Evolutionary conservation across 2,888 invertebrate species (phyloP).

Genomic region (Folsomia manolachei): DNA sequence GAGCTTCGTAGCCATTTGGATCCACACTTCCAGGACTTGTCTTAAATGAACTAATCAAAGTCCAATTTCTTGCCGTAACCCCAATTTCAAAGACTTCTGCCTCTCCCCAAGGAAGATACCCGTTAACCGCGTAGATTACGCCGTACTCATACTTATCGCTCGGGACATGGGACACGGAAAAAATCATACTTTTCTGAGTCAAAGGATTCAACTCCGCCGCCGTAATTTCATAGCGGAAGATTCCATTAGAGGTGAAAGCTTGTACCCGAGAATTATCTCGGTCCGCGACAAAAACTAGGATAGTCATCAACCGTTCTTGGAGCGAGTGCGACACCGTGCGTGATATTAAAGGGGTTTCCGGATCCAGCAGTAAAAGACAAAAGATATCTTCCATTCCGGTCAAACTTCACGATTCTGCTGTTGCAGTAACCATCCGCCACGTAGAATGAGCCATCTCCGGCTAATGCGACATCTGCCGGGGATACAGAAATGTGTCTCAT

Average conservation of each 20-base stretch:
- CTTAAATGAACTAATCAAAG: slow-evolving; percentile 63
- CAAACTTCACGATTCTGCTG: slow-evolving; percentile 71
- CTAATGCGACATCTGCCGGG: slow-evolving; percentile 71
- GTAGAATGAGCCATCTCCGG: slow-evolving; percentile 67
- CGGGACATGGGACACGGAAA: slow-evolving; percentile 66
- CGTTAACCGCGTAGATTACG: slow-evolving; percentile 72
- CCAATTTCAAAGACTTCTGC: slow-evolving; percentile 71
- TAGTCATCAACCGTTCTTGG: slow-evolving; percentile 35
- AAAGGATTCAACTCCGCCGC: slow-evolving; percentile 63
- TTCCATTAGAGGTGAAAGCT: slow-evolving; percentile 64
- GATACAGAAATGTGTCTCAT: slow-evolving; percentile 70
- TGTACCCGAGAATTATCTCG: slow-evolving; percentile 58
- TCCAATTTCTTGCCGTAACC: slow-evolving; percentile 61
- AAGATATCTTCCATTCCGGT: slow-evolving; percentile 64
- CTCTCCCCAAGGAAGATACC: slow-evolving; percentile 55
- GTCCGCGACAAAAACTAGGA: slow-evolving; percentile 57
- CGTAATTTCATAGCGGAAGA: slow-evolving; percentile 63
- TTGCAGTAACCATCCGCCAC: slow-evolving; percentile 81
- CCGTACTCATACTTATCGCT: slow-evolving; percentile 55
- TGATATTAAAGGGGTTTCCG: slow-evolving; percentile 51
- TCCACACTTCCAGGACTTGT: slow-evolving; percentile 48
- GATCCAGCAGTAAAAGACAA: slow-evolving; percentile 63
- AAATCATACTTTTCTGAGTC: slow-evolving; percentile 60
- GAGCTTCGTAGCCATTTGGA: slow-evolving; percentile 10
- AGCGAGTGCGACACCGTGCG: slow-evolving; percentile 38